These are phyloP conservation scores for Drosophila affinis DNA, from an alignment of 2,888 invertebrate species.

Conservation along the genomic window DNA sequence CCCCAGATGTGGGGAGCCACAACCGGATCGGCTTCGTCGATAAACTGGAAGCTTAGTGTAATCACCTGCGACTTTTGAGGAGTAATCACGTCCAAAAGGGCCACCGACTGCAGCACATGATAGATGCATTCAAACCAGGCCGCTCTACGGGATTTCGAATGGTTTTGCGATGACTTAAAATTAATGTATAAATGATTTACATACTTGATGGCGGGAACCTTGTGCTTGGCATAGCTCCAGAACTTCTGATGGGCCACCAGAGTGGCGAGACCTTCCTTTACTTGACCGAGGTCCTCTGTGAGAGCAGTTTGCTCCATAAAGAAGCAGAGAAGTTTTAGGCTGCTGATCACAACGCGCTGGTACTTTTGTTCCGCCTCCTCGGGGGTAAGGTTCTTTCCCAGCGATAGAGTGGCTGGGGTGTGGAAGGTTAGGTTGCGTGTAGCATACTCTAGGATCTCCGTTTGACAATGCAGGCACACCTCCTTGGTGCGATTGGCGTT, in stretches of 20 bases:
- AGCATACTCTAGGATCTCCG: slow-evolving; percentile 90
- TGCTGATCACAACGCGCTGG: slow-evolving; percentile 87
- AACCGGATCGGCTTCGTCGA: slow-evolving; percentile 89
- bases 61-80: slow-evolving; percentile 86
- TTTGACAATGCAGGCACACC: slow-evolving; percentile 92
- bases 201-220: slow-evolving; percentile 84
- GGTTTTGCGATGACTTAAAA: not conserved
- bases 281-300: slow-evolving; percentile 76
- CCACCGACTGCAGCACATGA: slow-evolving; percentile 86
- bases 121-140: slow-evolving; percentile 89
- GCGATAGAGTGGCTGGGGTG: slow-evolving; percentile 85
- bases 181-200: not conserved
- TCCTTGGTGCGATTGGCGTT: slow-evolving; percentile 89
- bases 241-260: slow-evolving; percentile 87
- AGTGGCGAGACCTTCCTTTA: slow-evolving; percentile 83
- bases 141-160: slow-evolving; percentile 76
- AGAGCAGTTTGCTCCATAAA: slow-evolving; percentile 87
- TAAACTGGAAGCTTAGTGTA: slow-evolving; percentile 86
- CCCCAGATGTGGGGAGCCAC: slow-evolving; percentile 90
- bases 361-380: slow-evolving; percentile 90
- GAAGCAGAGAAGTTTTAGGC: slow-evolving; percentile 87
- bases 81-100: slow-evolving; percentile 84
- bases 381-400: slow-evolving; percentile 85
- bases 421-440: slow-evolving; percentile 88
- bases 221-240: slow-evolving; percentile 89